phyloP scores from a whole-genome alignment of 2,113 vertebrate genomes.

The Hystrix cristata region DNA sequence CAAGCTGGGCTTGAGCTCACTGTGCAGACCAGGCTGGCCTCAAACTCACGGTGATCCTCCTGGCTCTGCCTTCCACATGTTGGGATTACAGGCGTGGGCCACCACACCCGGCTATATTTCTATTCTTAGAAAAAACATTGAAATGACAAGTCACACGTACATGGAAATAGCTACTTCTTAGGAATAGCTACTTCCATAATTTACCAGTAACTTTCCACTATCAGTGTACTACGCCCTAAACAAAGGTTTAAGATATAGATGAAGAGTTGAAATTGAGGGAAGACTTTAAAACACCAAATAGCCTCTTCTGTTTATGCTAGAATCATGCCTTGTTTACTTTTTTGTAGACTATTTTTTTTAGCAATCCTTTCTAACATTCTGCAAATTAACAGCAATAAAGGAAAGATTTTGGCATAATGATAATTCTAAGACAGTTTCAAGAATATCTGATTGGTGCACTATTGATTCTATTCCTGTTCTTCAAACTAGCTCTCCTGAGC shows the following conservation, averaged over 20 bases:
- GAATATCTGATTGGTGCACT: neutral
- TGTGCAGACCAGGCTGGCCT: too few relatives aligned
- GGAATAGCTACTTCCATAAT: neutral
- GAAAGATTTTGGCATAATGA: neutral
- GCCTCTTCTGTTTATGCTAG: slow-evolving; percentile 30
- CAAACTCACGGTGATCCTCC: too few relatives aligned
- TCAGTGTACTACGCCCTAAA: neutral
- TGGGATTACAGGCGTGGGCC: too few relatives aligned
- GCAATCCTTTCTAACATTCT: neutral
- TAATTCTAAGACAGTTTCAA: neutral
- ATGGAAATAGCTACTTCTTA: slow-evolving; percentile 40
- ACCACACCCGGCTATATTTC: neutral
- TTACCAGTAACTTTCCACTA: slow-evolving; percentile 39
- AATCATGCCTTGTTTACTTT: neutral
- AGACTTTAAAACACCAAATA: slow-evolving; percentile 8
- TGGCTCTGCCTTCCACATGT: too few relatives aligned
- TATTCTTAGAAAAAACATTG: slow-evolving; percentile 61
- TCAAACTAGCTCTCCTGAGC: slow-evolving; percentile 1
- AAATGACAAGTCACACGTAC: slow-evolving; percentile 42
- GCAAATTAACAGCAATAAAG: neutral
- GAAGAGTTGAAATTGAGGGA: neutral
- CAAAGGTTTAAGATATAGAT: neutral
- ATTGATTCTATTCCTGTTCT: slow-evolving; percentile 29
- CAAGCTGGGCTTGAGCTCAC: too few relatives aligned
- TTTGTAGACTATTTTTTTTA: neutral